These are phyloP conservation scores for Harpagus bidentatus DNA, from an alignment of 2,113 vertebrate species.

Conservation along the genomic window DNA sequence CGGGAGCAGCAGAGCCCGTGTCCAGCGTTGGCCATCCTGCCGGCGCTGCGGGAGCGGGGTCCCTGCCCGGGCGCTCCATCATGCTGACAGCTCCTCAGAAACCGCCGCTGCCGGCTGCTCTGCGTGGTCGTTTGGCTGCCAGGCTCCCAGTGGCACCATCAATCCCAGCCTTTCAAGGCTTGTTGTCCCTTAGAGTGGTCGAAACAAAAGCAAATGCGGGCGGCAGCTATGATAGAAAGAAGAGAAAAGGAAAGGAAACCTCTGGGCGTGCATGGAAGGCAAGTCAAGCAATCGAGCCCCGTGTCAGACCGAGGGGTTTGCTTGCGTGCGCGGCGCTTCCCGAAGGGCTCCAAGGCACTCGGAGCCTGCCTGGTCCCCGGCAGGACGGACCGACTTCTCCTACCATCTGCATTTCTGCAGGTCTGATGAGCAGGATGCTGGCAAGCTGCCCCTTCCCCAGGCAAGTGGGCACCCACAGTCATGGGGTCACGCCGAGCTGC, in stretches of 20 bases:
- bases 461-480: fast-evolving
- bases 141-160: background rate
- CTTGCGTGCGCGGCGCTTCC: background rate
- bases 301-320: no score
- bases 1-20: background rate
- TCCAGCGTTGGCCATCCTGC: background rate
- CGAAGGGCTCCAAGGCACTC: background rate
- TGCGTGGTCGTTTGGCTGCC: background rate
- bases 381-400: background rate
- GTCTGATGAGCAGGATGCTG: background rate
- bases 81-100: background rate
- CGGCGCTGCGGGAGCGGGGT: background rate
- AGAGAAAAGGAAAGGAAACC: background rate
- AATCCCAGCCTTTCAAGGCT: background rate
- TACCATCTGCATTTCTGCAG: background rate
- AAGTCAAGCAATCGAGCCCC: background rate
- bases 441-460: background rate
- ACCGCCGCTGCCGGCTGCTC: background rate
- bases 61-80: background rate
- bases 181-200: background rate
- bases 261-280: background rate
- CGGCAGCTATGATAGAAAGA: background rate
- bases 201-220: background rate
- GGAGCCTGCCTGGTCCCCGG: background rate
- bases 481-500: background rate